These are phyloP conservation scores for Zosterops lateralis DNA, from an alignment of 2,113 vertebrate species.

Conservation along the genomic window DNA sequence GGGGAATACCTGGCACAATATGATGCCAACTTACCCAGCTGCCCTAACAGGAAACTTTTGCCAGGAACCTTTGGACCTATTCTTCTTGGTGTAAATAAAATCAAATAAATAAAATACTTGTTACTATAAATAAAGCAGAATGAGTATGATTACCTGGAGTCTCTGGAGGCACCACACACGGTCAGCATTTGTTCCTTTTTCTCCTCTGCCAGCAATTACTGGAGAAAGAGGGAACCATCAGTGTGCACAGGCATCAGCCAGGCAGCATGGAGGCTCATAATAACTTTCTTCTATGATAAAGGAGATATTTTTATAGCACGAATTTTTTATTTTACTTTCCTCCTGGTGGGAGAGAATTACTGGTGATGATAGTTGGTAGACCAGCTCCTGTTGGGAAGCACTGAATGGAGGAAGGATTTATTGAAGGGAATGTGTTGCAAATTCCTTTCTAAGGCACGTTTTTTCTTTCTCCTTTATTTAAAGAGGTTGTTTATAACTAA, in stretches of 20 bases:
- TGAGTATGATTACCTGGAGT: background rate
- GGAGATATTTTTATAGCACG: background rate
- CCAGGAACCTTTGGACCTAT: background rate
- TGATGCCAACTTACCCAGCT: background rate
- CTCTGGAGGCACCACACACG: background rate
- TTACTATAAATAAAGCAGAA: background rate
- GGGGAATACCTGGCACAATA: background rate
- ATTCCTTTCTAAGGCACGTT: background rate
- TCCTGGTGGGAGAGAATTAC: slow-evolving; percentile 25
- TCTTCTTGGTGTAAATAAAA: background rate
- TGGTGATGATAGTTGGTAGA: slow-evolving; percentile 1
- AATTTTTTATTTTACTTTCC: slow-evolving; percentile 29
- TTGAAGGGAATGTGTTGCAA: slow-evolving; percentile 6
- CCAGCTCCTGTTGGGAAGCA: slow-evolving; percentile 26
- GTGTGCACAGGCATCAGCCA: background rate
- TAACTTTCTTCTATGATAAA: slow-evolving; percentile 6
- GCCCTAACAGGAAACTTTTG: background rate
- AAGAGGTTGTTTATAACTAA: slow-evolving; percentile 30
- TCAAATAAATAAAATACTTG: background rate
- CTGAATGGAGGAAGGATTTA: slow-evolving; percentile 23
- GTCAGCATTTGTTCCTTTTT: slow-evolving; percentile 14
- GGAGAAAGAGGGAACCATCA: background rate
- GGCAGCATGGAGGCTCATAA: background rate
- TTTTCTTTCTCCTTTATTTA: background rate
- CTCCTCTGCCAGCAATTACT: background rate